phyloP scores from a whole-genome alignment of 2,888 invertebrate genomes.

The Branchipolynoe longqiensis region DNA sequence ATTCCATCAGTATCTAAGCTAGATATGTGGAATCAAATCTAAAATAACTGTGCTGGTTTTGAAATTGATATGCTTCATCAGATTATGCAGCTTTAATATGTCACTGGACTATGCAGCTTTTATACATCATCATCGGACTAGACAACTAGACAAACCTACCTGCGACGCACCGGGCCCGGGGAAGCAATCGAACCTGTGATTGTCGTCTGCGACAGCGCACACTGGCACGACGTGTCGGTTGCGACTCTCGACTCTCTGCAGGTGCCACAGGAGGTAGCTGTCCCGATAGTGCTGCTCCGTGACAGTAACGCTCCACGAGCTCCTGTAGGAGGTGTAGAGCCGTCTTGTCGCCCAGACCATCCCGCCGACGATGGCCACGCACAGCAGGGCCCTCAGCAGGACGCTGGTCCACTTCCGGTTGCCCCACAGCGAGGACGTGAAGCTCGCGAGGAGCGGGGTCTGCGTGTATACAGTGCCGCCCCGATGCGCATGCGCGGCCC shows the following conservation, averaged over 20 bases:
- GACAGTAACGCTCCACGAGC: not conserved
- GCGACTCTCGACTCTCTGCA: not conserved
- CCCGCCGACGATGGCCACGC: not conserved
- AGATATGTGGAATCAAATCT: too few relatives aligned
- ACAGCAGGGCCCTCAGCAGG: not conserved
- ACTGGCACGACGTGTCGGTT: not conserved
- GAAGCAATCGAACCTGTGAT: conserved; percentile 66
- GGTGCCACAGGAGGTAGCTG: not conserved
- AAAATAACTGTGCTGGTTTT: too few relatives aligned
- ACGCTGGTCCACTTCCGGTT: not conserved
- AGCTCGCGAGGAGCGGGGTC: too few relatives aligned
- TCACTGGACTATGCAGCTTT: too few relatives aligned
- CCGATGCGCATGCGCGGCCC: too few relatives aligned
- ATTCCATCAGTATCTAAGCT: too few relatives aligned
- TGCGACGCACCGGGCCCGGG: conserved; percentile 60
- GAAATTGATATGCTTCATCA: too few relatives aligned
- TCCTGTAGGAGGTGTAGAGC: not conserved
- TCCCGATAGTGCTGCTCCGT: not conserved
- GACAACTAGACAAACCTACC: too few relatives aligned
- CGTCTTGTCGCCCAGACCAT: not conserved
- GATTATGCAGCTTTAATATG: too few relatives aligned
- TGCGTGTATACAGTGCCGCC: too few relatives aligned
- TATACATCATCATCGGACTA: too few relatives aligned
- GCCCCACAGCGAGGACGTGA: too few relatives aligned
- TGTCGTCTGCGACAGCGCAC: conserved; percentile 23